A percentile compares a stretch with the other conserved stretches of the same genome.
phyloP scores from a whole-genome alignment of 1,140 invertebrate genomes.

The Anthonomus grandis region DNA sequence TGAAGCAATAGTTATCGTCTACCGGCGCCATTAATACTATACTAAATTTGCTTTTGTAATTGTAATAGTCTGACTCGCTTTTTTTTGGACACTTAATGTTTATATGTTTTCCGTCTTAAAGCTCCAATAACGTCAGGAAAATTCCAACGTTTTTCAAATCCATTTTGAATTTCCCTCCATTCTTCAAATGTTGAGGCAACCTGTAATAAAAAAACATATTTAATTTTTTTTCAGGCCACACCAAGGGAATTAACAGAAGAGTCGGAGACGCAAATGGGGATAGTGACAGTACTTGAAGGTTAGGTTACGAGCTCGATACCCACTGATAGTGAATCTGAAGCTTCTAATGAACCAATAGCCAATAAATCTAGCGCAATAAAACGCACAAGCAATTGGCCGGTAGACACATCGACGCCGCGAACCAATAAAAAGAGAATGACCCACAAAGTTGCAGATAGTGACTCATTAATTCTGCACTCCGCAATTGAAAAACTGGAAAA shows the following conservation, averaged over 20 bases:
- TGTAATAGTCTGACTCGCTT: conserved; percentile 16
- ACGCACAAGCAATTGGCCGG: too few species aligned
- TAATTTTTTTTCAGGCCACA: background rate
- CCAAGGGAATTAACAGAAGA: background rate
- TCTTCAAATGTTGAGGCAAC: background rate
- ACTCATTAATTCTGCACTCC: background rate
- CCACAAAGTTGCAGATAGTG: background rate
- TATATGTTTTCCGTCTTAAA: too few species aligned
- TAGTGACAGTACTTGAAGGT: too few species aligned
- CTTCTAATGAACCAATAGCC: too few species aligned
- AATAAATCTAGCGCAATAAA: too few species aligned
- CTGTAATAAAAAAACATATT: background rate
- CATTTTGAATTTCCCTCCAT: background rate
- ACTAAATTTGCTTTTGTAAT: conserved; percentile 22
- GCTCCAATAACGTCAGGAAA: background rate
- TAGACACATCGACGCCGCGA: background rate
- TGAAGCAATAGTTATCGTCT: conserved; percentile 43
- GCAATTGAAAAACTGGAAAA: background rate
- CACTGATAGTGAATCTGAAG: too few species aligned
- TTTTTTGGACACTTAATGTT: too few species aligned
- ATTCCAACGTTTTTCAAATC: conserved; percentile 11
- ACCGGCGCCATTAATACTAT: conserved; percentile 40
- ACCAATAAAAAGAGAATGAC: background rate
- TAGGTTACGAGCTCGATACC: too few species aligned
- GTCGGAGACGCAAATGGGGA: too few species aligned